Conservation (phyloP, 2,888 invertebrate genomes). For the Diadegma fenestrale region DNA sequence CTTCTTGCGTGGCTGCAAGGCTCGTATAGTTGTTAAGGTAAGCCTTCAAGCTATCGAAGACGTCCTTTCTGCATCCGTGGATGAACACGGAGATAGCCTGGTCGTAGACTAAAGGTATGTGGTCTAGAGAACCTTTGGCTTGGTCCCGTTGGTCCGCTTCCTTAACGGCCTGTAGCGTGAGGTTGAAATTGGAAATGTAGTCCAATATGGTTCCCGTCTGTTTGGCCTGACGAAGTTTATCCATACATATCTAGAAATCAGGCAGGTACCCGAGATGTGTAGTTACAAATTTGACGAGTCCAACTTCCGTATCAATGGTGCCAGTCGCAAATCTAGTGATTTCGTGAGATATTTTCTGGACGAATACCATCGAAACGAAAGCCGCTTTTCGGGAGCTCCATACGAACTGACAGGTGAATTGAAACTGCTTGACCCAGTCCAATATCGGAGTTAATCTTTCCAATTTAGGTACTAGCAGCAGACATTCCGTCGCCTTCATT, state of each 20-base stretch:
- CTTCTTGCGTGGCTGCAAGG: slow-evolving; percentile 24
- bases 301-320: too few species aligned
- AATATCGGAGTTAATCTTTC: slow-evolving; percentile 24
- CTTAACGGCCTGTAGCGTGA: slow-evolving; percentile 11
- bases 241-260: slow-evolving; percentile 21
- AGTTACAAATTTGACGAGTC: slow-evolving; percentile 22
- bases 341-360: slow-evolving; percentile 3
- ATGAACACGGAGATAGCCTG: too few species aligned
- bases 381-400: neutral
- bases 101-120: slow-evolving; percentile 22
- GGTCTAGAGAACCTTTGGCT: slow-evolving; percentile 33
- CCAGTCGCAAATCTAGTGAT: too few species aligned
- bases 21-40: slow-evolving; percentile 1
- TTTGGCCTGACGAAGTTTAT: slow-evolving; percentile 4
- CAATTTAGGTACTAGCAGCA: slow-evolving; percentile 20
- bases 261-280: slow-evolving; percentile 23
- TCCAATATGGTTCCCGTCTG: slow-evolving; percentile 18
- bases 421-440: slow-evolving; percentile 16
- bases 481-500: slow-evolving; percentile 23
- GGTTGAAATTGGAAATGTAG: slow-evolving; percentile 14
- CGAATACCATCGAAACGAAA: slow-evolving; percentile 16
- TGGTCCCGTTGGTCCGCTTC: slow-evolving; percentile 19
- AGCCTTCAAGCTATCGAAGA: slow-evolving; percentile 14
- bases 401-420: slow-evolving; percentile 7
- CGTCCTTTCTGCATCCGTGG: slow-evolving; percentile 8